phyloP scores from a whole-genome alignment of 2,113 vertebrate genomes.

The Lepisosteus osseus region DNA sequence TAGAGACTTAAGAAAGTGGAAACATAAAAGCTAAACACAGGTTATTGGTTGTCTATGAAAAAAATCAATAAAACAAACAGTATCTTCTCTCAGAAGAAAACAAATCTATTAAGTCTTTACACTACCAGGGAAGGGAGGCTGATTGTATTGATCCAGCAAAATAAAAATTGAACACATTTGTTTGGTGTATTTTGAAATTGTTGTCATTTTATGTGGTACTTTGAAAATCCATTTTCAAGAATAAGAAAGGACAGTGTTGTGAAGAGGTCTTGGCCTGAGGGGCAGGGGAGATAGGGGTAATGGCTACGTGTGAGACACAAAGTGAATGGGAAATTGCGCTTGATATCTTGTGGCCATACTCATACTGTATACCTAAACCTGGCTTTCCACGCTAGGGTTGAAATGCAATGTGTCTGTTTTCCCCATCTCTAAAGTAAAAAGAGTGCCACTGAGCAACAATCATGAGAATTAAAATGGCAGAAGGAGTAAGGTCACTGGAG shows the following conservation, averaged over 20 bases:
- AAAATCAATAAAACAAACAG: background rate
- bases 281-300: background rate
- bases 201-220: background rate
- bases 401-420: slow-evolving; percentile 5
- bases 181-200: too few species aligned
- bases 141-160: too few species aligned
- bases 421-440: background rate
- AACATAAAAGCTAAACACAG: background rate
- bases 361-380: background rate
- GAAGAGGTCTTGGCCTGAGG: background rate
- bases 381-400: background rate
- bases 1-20: background rate
- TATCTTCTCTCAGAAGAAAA: background rate
- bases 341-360: background rate
- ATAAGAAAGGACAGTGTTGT: background rate
- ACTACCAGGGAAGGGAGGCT: too few species aligned
- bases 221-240: background rate
- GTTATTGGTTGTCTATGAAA: slow-evolving; percentile 3
- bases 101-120: too few species aligned
- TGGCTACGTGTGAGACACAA: background rate
- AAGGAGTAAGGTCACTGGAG: background rate
- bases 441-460: background rate
- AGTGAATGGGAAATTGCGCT: background rate
- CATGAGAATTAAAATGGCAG: background rate
- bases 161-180: too few species aligned